These are phyloP conservation scores for Platynereis dumerilii DNA, from an alignment of 2,888 invertebrate genomes.

Conservation along the genomic window DNA sequence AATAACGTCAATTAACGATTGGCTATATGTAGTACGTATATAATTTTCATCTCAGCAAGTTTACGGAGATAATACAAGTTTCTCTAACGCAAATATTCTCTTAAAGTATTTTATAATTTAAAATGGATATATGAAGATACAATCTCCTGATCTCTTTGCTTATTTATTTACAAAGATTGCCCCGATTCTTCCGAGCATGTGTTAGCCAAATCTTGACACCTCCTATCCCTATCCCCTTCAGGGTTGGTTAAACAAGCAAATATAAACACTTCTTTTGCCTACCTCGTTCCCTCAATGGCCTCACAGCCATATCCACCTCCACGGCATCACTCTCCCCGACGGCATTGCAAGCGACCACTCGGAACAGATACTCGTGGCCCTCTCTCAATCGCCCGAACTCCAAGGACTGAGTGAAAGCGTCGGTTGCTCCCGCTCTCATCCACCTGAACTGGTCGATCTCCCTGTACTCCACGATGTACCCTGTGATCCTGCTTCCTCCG, in stretches of 20 bases:
- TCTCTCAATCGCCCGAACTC: conserved; percentile 42
- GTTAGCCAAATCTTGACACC: too few relatives aligned
- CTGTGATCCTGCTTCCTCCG: conserved; percentile 42
- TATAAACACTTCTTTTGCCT: too few relatives aligned
- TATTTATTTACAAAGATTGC: too few relatives aligned
- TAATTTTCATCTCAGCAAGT: neutral
- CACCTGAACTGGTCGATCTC: conserved; percentile 35
- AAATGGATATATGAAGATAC: too few relatives aligned
- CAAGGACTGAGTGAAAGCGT: conserved; percentile 29
- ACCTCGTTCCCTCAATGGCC: conserved; percentile 28
- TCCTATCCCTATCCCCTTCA: too few relatives aligned
- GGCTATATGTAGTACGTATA: neutral
- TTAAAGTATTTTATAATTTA: too few relatives aligned
- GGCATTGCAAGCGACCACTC: conserved; percentile 50
- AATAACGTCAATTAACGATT: neutral
- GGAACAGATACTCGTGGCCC: conserved; percentile 58
- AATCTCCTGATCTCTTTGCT: too few relatives aligned
- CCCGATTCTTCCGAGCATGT: too few relatives aligned
- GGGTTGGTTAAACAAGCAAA: too few relatives aligned
- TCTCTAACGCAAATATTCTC: neutral
- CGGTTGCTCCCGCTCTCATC: conserved; percentile 30
- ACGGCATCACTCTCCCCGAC: conserved; percentile 36
- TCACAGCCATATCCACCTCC: conserved; percentile 34
- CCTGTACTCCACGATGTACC: conserved; percentile 44
- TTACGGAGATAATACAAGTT: too few relatives aligned